Percentiles rank a stretch among this genome's conserved stretches.
phyloP scores from a whole-genome alignment of 2,797 vertebrate species.

The Vespertilio murinus region DNA sequence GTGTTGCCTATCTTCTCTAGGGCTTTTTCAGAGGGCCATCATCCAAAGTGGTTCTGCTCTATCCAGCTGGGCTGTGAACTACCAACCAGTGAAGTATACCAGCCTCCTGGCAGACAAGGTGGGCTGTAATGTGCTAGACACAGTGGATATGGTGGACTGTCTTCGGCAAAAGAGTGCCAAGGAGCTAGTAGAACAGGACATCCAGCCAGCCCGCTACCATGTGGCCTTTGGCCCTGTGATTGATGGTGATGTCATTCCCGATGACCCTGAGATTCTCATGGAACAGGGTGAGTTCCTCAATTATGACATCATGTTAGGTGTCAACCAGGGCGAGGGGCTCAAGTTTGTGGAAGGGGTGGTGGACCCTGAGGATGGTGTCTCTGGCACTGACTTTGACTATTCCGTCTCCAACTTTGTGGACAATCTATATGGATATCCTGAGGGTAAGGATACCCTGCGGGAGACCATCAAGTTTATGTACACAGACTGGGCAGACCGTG shows the following conservation, averaged over 20 bases:
- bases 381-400: slow-evolving; percentile 98
- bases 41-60: slow-evolving; percentile 98
- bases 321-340: slow-evolving; percentile 98
- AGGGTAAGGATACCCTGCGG: slow-evolving; percentile 96
- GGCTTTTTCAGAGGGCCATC: slow-evolving; percentile 98
- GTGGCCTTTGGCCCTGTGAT: slow-evolving; percentile 99
- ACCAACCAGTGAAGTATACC: slow-evolving; percentile 98
- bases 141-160: slow-evolving; percentile 98
- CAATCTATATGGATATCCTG: slow-evolving; percentile 97
- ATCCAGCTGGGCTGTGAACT: slow-evolving; percentile 99
- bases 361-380: slow-evolving; percentile 97
- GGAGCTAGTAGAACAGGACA: slow-evolving; percentile 98
- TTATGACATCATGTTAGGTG: slow-evolving; percentile 99
- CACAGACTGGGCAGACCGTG: slow-evolving; percentile 98
- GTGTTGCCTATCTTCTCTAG: slow-evolving; percentile 81
- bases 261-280: slow-evolving; percentile 99
- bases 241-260: slow-evolving; percentile 97
- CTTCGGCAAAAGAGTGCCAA: slow-evolving; percentile 96
- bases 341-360: slow-evolving; percentile 98
- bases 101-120: slow-evolving; percentile 97
- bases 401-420: slow-evolving; percentile 99
- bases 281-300: slow-evolving; percentile 99
- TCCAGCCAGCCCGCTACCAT: slow-evolving; percentile 97
- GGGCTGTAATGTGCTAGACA: slow-evolving; percentile 97
- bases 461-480: slow-evolving; percentile 99